Evolutionary conservation across 2,888 invertebrate species (phyloP).

Genomic region (Hofmannophila pseudospretella): DNA sequence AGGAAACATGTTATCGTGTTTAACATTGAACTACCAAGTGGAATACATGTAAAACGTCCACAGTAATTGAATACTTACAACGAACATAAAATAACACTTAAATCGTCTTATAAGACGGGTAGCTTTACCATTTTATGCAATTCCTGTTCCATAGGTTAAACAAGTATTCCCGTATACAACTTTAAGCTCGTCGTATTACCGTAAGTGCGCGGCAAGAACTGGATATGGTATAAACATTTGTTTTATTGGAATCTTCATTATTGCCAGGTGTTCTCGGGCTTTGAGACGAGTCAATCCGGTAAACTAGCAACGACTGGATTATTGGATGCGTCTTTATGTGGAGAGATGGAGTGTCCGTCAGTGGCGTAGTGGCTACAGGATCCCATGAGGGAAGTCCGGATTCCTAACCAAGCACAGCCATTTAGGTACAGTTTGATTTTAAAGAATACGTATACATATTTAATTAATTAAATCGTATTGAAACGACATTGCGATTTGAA

Average conservation of each 20-base stretch:
- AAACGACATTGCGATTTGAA: no score
- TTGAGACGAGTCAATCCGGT: conserved; percentile 18
- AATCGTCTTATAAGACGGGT: no score
- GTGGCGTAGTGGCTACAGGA: no score
- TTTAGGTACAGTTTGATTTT: no score
- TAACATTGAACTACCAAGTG: conserved; percentile 1
- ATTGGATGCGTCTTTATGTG: conserved; percentile 19
- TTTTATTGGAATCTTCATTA: conserved; percentile 40
- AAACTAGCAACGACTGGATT: conserved; percentile 30
- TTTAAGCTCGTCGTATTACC: conserved; percentile 15
- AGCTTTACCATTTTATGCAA: conserved; percentile 5
- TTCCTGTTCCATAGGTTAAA: conserved; percentile 10
- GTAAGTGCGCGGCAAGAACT: conserved; percentile 23
- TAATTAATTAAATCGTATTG: no score
- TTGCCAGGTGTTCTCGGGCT: conserved; percentile 36
- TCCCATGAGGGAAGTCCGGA: no score
- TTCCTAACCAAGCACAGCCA: no score
- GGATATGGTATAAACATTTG: conserved; percentile 32
- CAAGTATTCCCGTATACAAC: conserved; percentile 10
- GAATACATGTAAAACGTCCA: background rate
- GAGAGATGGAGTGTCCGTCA: no score
- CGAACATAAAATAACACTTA: no score
- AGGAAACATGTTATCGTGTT: conserved; percentile 1
- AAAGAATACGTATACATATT: no score
- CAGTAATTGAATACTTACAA: no score